phyloP scores from a whole-genome alignment of 2,797 vertebrate genomes.

The Channa striata region DNA sequence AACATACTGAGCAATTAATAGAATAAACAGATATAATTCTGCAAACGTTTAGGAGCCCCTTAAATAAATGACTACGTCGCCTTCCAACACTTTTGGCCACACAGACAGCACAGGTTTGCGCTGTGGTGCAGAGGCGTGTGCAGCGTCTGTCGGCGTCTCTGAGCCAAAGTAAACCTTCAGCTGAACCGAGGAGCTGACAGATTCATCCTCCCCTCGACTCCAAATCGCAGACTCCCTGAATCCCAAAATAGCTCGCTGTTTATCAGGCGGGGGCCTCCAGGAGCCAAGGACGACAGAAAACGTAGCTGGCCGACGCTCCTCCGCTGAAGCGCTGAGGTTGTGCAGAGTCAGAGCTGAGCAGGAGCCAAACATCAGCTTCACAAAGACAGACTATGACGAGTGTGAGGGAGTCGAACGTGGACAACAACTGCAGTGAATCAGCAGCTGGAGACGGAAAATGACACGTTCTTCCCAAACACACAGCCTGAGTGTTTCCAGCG shows the following conservation, averaged over 20 bases:
- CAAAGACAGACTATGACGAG: not conserved
- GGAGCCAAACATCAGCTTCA: not conserved
- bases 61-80: too few relatives aligned
- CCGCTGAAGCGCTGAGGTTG: not conserved
- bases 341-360: not conserved
- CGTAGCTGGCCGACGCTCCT: conserved; percentile 13
- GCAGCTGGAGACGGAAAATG: not conserved
- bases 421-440: not conserved
- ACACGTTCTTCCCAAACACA: too few relatives aligned
- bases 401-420: not conserved
- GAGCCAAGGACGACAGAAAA: conserved; percentile 29
- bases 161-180: conserved; percentile 19
- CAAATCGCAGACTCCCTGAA: not conserved
- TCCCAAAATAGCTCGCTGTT: conserved; percentile 42
- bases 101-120: not conserved
- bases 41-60: too few relatives aligned
- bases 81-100: too few relatives aligned
- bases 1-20: too few relatives aligned
- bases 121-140: not conserved
- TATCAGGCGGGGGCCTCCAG: conserved; percentile 10
- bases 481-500: too few relatives aligned
- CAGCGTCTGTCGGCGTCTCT: not conserved
- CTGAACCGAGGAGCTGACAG: conserved; percentile 15
- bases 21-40: too few relatives aligned
- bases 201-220: conserved; percentile 22